Evolutionary conservation across 2,113 vertebrate genomes (phyloP).

Genomic region (Anser cygnoides): DNA sequence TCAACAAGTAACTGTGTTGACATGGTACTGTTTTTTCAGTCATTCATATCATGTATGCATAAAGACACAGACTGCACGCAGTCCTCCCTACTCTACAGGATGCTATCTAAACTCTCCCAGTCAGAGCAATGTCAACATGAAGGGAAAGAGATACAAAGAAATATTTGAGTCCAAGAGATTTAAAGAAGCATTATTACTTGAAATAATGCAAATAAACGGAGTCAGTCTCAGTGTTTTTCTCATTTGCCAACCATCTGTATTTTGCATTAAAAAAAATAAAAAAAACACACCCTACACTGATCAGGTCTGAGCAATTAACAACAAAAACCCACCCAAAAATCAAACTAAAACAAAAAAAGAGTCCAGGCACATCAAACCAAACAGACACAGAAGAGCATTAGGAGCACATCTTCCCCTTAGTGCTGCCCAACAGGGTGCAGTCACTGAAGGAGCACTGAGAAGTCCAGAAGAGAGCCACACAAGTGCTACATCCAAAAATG

Average conservation of each 20-base stretch:
- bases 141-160: background rate
- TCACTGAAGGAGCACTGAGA: background rate
- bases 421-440: background rate
- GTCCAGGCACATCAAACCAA: background rate
- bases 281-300: background rate
- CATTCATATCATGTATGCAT: fast-evolving
- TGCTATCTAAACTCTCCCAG: fast-evolving
- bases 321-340: background rate
- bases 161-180: background rate
- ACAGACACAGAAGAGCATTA: fast-evolving
- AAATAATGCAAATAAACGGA: background rate
- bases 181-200: too few species aligned
- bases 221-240: background rate
- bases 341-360: background rate
- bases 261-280: background rate
- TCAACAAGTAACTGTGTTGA: too few species aligned
- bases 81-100: background rate
- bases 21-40: too few species aligned
- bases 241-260: background rate
- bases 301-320: background rate
- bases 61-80: background rate
- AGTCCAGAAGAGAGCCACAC: background rate
- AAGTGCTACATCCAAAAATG: background rate
- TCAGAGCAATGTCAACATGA: fast-evolving
- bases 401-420: too few species aligned